Conservation (phyloP, 2,797 vertebrate species). For the Manis crassicaudata region DNA sequence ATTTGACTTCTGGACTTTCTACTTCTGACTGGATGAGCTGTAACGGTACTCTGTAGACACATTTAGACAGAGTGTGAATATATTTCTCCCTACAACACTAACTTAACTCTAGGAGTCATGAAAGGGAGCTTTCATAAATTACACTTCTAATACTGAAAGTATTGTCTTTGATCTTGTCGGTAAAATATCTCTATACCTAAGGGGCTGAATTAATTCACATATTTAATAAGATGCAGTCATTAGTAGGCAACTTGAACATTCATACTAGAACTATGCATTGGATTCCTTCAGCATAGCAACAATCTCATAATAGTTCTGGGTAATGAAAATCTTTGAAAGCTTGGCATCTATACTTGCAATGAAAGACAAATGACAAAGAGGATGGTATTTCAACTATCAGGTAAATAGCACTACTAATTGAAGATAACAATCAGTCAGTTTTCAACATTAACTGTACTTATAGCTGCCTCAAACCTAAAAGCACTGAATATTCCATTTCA, state of each 20-base stretch:
- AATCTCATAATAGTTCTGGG: neutral
- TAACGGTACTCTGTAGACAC: neutral
- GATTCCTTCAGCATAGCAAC: slow-evolving; percentile 42
- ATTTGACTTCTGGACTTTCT: slow-evolving; percentile 47
- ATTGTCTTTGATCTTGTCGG: slow-evolving; percentile 71
- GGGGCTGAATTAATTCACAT: slow-evolving; percentile 74
- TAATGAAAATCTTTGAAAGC: neutral
- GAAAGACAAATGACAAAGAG: slow-evolving; percentile 25
- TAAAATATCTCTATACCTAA: slow-evolving; percentile 59
- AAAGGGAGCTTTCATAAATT: slow-evolving; percentile 54
- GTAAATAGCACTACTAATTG: neutral
- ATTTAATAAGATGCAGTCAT: slow-evolving; percentile 68
- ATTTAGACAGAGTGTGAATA: slow-evolving; percentile 63
- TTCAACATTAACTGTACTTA: neutral
- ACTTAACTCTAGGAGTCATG: slow-evolving; percentile 6
- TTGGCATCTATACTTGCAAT: neutral
- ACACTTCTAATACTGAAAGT: slow-evolving; percentile 55
- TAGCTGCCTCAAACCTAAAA: neutral
- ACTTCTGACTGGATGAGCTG: neutral
- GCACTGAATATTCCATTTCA: neutral
- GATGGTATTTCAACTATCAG: neutral
- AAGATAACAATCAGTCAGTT: slow-evolving; percentile 11
- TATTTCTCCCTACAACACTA: neutral
- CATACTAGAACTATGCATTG: neutral
- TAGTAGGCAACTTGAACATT: slow-evolving; percentile 62